Base-by-base conservation (phyloP, 2,888 invertebrate species). In the Amitus sp. region DNA sequence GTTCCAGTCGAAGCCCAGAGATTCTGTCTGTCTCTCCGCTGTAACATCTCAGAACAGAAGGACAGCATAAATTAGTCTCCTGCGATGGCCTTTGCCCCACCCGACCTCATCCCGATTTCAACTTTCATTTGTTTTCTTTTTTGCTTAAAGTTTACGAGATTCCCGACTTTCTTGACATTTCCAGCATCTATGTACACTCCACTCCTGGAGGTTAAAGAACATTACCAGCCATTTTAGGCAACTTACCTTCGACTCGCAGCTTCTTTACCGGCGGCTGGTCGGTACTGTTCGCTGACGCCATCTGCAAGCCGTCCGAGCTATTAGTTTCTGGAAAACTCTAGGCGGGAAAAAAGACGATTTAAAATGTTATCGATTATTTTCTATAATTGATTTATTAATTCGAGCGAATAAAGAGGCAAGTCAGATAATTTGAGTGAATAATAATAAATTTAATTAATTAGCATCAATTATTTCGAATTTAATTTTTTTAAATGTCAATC, bases 41-140 rank as follows among this genome's bases (percentile, higher is more conserved):
- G 84, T 82, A 84, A 84, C 83, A 84, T 83, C 83, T 83, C 83
- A 84, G 83, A 83, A 84, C 83, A 83, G 82, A 83, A 84, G 82
- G 82, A 83, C 83, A 83, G 82, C 78, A 80, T 79, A 81, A 77
- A 84, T 84, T 84, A 84, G 83, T 84, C 77, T 80, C 75, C 66
- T 73, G 74, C 75, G 75, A 74, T 76, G 73, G 71, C 68, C 66
- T 62, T 75, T 69, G 71, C 68, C 72, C 70, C 66, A 71, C 75
- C 75, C 77, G 77, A 69, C 74, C 56, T 54, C 58, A 62, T 37
- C 52, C 51, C 47, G 63, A 53, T 19, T 34, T 54, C 18, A 19
- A 33, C 20, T 55, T 47, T 42, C 42, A 28, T 28, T 34, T 43
- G 48, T 52, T 34, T 7, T 54, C 51, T 23, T 57, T 2, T 33